Evolutionary conservation across 2,113 vertebrate genomes (phyloP).

Genomic region (Recurvirostra avosetta): DNA sequence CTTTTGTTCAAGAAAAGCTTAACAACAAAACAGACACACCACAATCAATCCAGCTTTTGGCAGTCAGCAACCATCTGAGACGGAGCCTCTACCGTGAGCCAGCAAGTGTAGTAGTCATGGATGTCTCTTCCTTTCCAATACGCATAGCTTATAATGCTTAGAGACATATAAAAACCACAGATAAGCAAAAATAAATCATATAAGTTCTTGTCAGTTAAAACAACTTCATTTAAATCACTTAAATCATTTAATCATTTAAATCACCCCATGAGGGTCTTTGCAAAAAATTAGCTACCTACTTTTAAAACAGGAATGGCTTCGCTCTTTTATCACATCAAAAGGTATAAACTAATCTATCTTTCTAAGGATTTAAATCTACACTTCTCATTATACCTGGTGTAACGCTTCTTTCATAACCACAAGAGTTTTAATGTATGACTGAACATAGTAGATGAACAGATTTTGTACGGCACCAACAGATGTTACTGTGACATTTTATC

Average conservation of each 20-base stretch:
- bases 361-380: background rate
- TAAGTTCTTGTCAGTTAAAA: background rate
- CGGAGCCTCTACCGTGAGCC: background rate
- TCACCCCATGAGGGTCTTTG: background rate
- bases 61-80: background rate
- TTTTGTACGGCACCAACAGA: background rate
- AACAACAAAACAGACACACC: background rate
- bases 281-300: background rate
- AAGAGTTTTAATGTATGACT: background rate
- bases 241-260: no score
- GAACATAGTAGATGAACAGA: background rate
- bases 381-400: background rate
- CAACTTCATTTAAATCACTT: background rate
- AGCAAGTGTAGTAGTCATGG: background rate
- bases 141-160: background rate
- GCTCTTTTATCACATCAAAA: background rate
- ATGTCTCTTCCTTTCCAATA: background rate
- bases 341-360: background rate
- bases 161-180: background rate
- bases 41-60: background rate
- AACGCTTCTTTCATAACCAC: background rate
- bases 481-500: background rate
- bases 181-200: background rate
- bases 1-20: background rate
- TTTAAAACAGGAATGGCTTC: background rate